These are phyloP conservation scores for Pterocles orientalis DNA, from an alignment of 2,113 vertebrate species.

Conservation along the genomic window DNA sequence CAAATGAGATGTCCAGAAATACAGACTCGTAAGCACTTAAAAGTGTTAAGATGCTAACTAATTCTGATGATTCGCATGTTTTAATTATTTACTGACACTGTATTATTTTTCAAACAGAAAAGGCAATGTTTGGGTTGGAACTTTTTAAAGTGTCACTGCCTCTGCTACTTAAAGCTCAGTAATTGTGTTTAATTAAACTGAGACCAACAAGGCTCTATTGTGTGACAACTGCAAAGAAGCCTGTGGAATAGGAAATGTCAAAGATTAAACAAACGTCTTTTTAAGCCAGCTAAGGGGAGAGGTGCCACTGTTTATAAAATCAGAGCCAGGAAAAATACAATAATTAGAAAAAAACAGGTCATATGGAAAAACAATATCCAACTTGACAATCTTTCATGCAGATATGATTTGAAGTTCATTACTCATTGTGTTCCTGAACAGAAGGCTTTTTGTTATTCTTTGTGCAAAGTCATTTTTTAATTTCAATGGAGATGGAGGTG, in stretches of 20 bases:
- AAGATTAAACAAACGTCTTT: slow-evolving; percentile 31
- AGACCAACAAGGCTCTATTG: slow-evolving; percentile 73
- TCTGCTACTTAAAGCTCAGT: slow-evolving; percentile 39
- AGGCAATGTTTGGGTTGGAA: neutral
- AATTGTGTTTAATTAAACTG: slow-evolving; percentile 47
- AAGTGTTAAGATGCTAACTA: slow-evolving; percentile 16
- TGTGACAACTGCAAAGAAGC: slow-evolving; percentile 28
- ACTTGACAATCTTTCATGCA: slow-evolving; percentile 49
- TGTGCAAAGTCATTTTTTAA: slow-evolving; percentile 57
- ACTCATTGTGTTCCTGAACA: slow-evolving; percentile 73
- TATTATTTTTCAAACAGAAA: slow-evolving; percentile 25
- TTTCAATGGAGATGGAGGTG: slow-evolving; percentile 62
- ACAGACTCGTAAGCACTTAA: neutral
- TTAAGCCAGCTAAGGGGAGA: slow-evolving; percentile 25
- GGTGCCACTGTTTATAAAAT: slow-evolving; percentile 46
- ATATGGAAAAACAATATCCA: slow-evolving; percentile 68
- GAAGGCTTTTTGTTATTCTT: slow-evolving; percentile 74
- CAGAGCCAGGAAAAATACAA: slow-evolving; percentile 72
- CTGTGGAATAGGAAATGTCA: slow-evolving; percentile 54
- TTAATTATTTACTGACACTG: slow-evolving; percentile 6
- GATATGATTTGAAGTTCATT: slow-evolving; percentile 61
- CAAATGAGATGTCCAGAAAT: neutral
- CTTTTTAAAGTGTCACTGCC: slow-evolving; percentile 12
- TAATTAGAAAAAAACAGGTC: slow-evolving; percentile 57
- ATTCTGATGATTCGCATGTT: slow-evolving; percentile 4